These are phyloP conservation scores for Erinaceus europaeus DNA, from an alignment of 2,113 vertebrate genomes.

Conservation along the genomic window DNA sequence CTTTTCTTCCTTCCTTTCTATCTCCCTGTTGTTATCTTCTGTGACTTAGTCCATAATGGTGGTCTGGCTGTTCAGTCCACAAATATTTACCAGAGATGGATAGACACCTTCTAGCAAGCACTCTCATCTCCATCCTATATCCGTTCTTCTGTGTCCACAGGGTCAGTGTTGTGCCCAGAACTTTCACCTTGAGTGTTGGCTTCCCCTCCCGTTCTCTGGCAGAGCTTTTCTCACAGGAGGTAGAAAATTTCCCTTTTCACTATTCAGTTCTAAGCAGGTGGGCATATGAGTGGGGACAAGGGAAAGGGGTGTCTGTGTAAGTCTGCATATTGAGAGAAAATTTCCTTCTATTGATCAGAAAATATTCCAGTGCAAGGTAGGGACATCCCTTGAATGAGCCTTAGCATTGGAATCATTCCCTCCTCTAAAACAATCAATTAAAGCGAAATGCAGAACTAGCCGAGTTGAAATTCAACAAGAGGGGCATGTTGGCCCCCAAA, in stretches of 20 bases:
- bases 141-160: too few species aligned
- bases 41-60: not conserved
- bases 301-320: not conserved
- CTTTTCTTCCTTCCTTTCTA: not conserved
- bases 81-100: not conserved
- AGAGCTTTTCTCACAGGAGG: not conserved
- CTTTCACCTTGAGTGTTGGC: not conserved
- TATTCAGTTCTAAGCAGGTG: not conserved
- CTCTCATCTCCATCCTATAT: too few species aligned
- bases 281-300: not conserved
- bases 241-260: not conserved
- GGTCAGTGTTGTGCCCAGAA: not conserved
- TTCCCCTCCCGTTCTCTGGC: not conserved
- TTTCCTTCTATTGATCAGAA: constrained; percentile 62
- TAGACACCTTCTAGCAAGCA: not conserved
- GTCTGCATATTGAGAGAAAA: constrained; percentile 32
- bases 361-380: constrained; percentile 19
- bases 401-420: constrained; percentile 55
- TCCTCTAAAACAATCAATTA: constrained; percentile 51
- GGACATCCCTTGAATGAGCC: constrained; percentile 38
- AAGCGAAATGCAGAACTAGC: not conserved
- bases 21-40: not conserved
- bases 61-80: not conserved
- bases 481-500: constrained; percentile 56
- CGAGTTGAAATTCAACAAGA: constrained; percentile 54